Evolutionary conservation across 2,113 vertebrate species (phyloP).

Genomic region (Damaliscus lunatus): DNA sequence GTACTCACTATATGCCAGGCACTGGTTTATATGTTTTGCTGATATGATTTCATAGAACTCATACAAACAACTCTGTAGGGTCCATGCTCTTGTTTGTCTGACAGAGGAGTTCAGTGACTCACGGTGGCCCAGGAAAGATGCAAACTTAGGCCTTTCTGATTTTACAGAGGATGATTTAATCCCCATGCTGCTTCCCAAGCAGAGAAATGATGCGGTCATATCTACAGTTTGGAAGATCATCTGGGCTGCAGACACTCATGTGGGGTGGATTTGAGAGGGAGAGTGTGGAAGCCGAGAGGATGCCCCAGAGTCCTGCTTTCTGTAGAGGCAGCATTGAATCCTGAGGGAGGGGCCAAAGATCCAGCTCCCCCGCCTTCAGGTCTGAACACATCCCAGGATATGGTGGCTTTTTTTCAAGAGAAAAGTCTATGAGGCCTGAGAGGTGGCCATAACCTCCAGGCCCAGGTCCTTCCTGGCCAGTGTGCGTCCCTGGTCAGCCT

Average conservation of each 20-base stretch:
- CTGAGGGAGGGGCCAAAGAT: background rate
- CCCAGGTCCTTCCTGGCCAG: background rate
- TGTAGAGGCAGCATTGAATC: background rate
- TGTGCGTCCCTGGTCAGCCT: accelerated
- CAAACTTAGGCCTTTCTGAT: background rate
- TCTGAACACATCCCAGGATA: background rate
- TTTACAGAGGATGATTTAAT: background rate
- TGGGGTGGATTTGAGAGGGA: background rate
- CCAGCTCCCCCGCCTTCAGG: background rate
- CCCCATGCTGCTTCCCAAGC: background rate
- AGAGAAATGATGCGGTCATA: background rate
- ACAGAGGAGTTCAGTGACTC: background rate
- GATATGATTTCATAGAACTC: background rate
- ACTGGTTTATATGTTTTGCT: background rate
- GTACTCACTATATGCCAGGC: background rate
- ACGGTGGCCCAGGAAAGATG: background rate
- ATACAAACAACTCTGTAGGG: too few relatives aligned
- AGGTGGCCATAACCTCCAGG: too few relatives aligned
- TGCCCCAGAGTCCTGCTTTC: background rate
- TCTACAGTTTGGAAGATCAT: background rate
- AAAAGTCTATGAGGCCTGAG: background rate
- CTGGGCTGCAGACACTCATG: background rate
- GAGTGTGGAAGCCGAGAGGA: background rate
- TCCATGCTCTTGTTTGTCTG: background rate
- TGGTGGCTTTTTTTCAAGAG: background rate